Evolutionary conservation across 2,888 invertebrate genomes (phyloP).

Genomic region (Homarus gammarus): DNA sequence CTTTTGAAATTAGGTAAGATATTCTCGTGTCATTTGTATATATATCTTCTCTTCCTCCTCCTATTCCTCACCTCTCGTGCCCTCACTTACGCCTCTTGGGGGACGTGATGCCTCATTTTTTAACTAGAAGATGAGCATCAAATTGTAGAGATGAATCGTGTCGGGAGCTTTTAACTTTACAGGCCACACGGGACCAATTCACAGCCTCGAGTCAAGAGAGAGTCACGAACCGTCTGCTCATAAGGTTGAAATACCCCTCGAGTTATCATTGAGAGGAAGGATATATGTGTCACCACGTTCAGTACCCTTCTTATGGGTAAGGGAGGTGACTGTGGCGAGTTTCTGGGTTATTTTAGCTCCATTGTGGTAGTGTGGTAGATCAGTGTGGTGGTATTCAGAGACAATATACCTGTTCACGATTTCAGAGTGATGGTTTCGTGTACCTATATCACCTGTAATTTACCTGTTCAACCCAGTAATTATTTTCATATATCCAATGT

Average conservation of each 20-base stretch:
- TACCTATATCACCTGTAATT: too few species aligned
- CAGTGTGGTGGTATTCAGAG: neutral
- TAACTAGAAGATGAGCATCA: constrained; percentile 59
- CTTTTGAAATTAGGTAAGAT: too few species aligned
- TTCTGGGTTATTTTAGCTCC: constrained; percentile 33
- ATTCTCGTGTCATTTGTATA: too few species aligned
- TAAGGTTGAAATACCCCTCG: constrained; percentile 1
- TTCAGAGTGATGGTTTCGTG: too few species aligned
- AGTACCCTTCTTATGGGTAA: neutral
- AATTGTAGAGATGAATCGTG: constrained; percentile 61
- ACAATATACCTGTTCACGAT: neutral
- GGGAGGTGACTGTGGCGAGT: neutral
- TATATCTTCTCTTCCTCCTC: neutral
- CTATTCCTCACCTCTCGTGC: constrained; percentile 11
- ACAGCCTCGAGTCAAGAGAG: constrained; percentile 20
- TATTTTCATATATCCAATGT: too few species aligned
- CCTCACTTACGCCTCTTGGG: constrained; percentile 32
- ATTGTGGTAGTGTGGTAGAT: constrained; percentile 19
- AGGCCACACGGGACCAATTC: constrained; percentile 54
- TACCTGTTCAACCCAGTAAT: too few species aligned
- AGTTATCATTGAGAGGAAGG: neutral
- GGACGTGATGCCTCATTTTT: constrained; percentile 50
- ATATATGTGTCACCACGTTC: neutral
- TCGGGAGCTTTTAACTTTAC: constrained; percentile 61
- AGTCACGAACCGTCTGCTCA: neutral